Conservation (phyloP, 1,140 invertebrate species). For the Homarus americanus region DNA sequence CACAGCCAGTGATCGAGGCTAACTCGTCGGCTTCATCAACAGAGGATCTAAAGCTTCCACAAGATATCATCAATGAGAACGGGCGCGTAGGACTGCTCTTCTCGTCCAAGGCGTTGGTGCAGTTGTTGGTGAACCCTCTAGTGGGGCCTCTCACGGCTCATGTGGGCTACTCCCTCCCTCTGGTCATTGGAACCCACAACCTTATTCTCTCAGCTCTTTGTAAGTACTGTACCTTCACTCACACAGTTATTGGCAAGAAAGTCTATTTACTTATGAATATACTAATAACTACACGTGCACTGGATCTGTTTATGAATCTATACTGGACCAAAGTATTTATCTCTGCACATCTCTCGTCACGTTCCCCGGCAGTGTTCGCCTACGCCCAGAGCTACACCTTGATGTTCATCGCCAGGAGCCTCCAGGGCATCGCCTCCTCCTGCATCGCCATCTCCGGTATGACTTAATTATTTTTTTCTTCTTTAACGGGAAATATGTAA, state of each 20-base stretch:
- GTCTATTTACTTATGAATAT: no score
- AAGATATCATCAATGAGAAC: slow-evolving; percentile 81
- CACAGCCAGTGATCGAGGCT: no score
- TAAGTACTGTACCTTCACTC: slow-evolving; percentile 81
- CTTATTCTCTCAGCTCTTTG: slow-evolving; percentile 89
- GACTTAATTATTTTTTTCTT: slow-evolving; percentile 77
- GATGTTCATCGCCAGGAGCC: slow-evolving; percentile 87
- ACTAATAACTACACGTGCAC: no score
- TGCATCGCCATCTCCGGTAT: slow-evolving; percentile 88
- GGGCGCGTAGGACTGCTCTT: slow-evolving; percentile 88
- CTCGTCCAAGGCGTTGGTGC: slow-evolving; percentile 91
- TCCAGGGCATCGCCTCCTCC: slow-evolving; percentile 92
- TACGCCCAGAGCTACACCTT: slow-evolving; percentile 87
- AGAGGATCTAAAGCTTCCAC: background rate
- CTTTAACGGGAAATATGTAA: background rate
- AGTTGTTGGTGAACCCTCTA: slow-evolving; percentile 90
- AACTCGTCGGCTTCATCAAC: background rate
- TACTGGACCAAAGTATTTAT: no score
- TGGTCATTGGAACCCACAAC: slow-evolving; percentile 89
- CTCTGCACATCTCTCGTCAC: no score
- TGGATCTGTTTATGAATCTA: no score
- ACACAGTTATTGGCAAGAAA: no score
- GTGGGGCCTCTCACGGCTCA: slow-evolving; percentile 85
- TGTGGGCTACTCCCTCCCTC: slow-evolving; percentile 88
- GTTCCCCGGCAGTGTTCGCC: slow-evolving; percentile 88